Percentiles rank a stretch among this genome's conserved stretches.
phyloP scores from a whole-genome alignment of 2,888 invertebrate genomes.

The Villa cingulata region DNA sequence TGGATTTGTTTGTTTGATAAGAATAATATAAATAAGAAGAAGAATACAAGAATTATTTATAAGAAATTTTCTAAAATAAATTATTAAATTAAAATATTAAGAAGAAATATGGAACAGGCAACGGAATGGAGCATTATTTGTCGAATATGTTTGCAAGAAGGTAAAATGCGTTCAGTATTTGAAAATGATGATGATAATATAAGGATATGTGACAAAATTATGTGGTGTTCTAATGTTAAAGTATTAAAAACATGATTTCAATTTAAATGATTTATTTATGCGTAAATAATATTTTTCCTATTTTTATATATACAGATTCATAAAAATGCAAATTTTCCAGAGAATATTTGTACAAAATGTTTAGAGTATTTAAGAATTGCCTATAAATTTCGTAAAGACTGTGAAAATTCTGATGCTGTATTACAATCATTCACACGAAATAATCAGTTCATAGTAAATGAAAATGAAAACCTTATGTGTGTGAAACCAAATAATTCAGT shows the following conservation, averaged over 20 bases:
- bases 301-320: constrained; percentile 1
- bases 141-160: constrained; percentile 16
- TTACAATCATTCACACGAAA: constrained; percentile 11
- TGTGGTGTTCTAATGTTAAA: constrained; percentile 23
- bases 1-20: too few species aligned
- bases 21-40: too few species aligned
- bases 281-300: neutral
- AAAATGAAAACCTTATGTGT: constrained; percentile 8
- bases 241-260: neutral
- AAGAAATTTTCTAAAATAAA: too few species aligned
- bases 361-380: constrained; percentile 13
- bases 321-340: constrained; percentile 12
- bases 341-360: constrained; percentile 16
- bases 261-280: neutral
- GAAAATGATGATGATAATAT: constrained; percentile 19
- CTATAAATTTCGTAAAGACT: constrained; percentile 15
- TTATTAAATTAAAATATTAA: neutral
- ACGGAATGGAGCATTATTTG: constrained; percentile 16
- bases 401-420: constrained; percentile 17
- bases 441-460: constrained; percentile 5
- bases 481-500: neutral
- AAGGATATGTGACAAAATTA: constrained; percentile 29
- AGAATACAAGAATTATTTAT: too few species aligned
- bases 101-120: neutral
- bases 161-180: constrained; percentile 15